Base-by-base conservation (phyloP, 2,888 invertebrate genomes). In the Coleophora flavipennella region DNA sequence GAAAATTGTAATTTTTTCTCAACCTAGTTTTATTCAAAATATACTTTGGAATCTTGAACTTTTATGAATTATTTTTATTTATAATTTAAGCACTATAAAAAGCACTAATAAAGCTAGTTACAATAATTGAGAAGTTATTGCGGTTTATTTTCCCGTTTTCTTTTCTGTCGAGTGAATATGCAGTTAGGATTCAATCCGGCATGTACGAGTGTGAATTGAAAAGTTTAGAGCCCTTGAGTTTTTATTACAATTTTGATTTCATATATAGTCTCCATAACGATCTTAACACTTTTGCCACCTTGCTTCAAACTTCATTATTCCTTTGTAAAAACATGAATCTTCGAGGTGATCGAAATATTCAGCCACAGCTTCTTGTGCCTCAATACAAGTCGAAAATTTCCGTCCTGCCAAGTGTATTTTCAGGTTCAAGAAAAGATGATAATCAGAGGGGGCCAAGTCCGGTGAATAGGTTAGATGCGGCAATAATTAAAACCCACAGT, bases 241-340 rank as follows among this genome's bases (percentile, higher is more conserved):
- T 39, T 27, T 13, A 27, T 38, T 32, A 32, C 35, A 41, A 36
- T 27, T 36, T 40, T 41, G 33, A 34, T 41, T 41, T 37, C 37
- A 33, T 27, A 38, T 33, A 33, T 42, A 39, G 29, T 37, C 37
- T 29, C 37, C 35, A 36, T 36, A 35, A 33, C 38, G 39, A 33
- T 37, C 33, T 13, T 36, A 37, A 29, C 34, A 42, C 39, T 39
- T 42, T 33, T 36, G 36, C 39, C 33, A 42, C 13, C 42, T 39
- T 26, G 28, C 34, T n/a, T 39, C 35, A 11, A 39, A 37, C 27
- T 27, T 25, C 28, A 36, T 31, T 27, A 41, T 20, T 34, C 38
- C 38, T 14, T 35, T 31, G n/a, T 31, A 39, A 39, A 39, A 39
- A 33, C 29, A 13, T 9, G 25, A 33, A 10, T 25, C 11, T 34